Base-by-base conservation (phyloP, 2,113 vertebrate genomes). In the Micronisus gabar region DNA sequence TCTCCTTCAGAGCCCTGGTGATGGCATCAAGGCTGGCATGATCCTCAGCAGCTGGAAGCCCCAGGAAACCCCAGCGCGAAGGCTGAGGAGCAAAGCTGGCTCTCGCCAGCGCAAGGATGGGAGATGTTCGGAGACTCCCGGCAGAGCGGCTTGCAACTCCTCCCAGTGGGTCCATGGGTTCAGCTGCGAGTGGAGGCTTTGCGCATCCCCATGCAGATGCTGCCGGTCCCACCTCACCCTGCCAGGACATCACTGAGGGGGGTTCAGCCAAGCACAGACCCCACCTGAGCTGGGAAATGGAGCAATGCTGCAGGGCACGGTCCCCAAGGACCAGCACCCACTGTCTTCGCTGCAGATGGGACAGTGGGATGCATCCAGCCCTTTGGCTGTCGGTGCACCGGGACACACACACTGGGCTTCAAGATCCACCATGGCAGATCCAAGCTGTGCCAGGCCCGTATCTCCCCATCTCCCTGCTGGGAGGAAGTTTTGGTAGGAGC, bases 391-490 rank as follows among this genome's bases (percentile, higher is more conserved):
- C 1, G 6, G 36, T 59, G 62, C 62, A 67, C n/a, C 4, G 8
- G 53, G 36, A 50, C 16, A 13, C 4, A 3, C 4, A 3, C 16
- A 3, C 20, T 8, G 38, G 8, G 41, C 58, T 38, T 14, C 0
- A n/a, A 25, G 53, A 17, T 5, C 38, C 48, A 25, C 26, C 22
- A 7, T 2, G 1, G 26, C 52, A 11, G 4, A 47, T 62, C n/a
- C 52, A 16, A 53, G 52, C 52, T 1, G 2, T 27, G 50, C 56
- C 78, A 53, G 38, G 17, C 20, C 43, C 5, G 0, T 23, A 8
- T 10, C 79, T 38, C 36, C 56, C 36, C 85, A 41, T 30, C 40
- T 20, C 34, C 38, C 45, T 13, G 10, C 47, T 7, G 0, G 55
- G 27, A 40, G n/a, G 14, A 43, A 56, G 17, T 11, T 38, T 19